phyloP scores from a whole-genome alignment of 92 coral and sea anemone genomes.

The Micromussa lordhowensis region DNA sequence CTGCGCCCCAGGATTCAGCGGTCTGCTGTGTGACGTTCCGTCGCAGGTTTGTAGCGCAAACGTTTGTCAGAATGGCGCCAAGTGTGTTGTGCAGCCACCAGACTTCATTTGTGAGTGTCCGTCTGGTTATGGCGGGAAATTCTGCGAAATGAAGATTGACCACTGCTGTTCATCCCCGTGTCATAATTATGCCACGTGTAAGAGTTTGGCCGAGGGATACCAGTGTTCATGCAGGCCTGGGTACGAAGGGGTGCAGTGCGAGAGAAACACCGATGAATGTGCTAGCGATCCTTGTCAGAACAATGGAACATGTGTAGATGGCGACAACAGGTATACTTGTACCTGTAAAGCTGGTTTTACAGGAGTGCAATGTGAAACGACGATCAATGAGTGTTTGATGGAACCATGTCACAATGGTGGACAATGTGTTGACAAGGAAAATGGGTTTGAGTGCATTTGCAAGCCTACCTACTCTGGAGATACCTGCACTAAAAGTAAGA shows the following conservation, averaged over 20 bases:
- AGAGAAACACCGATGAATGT: slow-evolving; percentile 82
- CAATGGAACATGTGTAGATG: slow-evolving; percentile 81
- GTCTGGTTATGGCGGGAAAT: slow-evolving; percentile 80
- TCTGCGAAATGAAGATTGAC: slow-evolving; percentile 85
- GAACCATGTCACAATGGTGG: slow-evolving; percentile 86
- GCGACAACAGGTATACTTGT: slow-evolving; percentile 72
- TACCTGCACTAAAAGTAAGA: slow-evolving; percentile 76
- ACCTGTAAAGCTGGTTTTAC: slow-evolving; percentile 77
- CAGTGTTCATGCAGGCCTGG: slow-evolving; percentile 86
- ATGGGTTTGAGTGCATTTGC: slow-evolving; percentile 86
- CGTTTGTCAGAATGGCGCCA: slow-evolving; percentile 86
- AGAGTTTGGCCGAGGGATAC: slow-evolving; percentile 68
- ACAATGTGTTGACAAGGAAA: slow-evolving; percentile 72
- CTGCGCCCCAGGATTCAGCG: slow-evolving; percentile 86
- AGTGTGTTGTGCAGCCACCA: slow-evolving; percentile 75
- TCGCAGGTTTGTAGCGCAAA: slow-evolving; percentile 71
- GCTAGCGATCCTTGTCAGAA: slow-evolving; percentile 80
- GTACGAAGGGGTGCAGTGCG: slow-evolving; percentile 83
- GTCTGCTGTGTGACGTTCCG: slow-evolving; percentile 87
- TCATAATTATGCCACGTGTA: slow-evolving; percentile 74
- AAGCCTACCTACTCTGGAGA: slow-evolving; percentile 84
- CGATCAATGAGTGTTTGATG: slow-evolving; percentile 72
- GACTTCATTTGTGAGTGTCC: slow-evolving; percentile 78
- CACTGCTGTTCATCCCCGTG: slow-evolving; percentile 84
- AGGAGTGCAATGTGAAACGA: slow-evolving; percentile 78